Conservation (phyloP, 2,888 invertebrate genomes). For the Troilus luridus region DNA sequence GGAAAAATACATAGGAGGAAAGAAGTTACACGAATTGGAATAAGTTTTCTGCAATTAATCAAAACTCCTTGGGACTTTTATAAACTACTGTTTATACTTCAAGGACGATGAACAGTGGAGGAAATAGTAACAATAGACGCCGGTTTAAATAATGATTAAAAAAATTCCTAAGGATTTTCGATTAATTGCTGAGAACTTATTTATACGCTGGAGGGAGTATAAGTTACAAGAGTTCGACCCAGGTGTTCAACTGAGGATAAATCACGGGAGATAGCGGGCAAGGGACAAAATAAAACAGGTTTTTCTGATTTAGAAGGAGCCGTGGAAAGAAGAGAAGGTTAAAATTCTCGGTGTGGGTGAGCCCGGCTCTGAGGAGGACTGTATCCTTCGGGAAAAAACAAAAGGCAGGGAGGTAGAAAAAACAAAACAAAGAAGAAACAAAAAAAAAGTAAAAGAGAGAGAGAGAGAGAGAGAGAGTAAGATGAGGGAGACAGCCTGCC, state of each 20-base stretch:
- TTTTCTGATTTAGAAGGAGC: constrained; percentile 22
- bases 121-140: no score
- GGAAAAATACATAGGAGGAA: no score
- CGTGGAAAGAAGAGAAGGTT: not conserved
- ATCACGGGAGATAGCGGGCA: not conserved
- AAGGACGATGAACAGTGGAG: no score
- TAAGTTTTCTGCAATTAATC: no score
- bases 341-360: constrained; percentile 36
- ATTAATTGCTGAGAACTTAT: not conserved
- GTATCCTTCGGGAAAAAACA: constrained; percentile 2
- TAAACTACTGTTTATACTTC: no score
- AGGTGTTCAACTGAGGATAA: not conserved
- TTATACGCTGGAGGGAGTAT: not conserved
- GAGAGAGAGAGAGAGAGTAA: not conserved
- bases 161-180: not conserved
- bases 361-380: not conserved
- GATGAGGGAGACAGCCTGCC: constrained; percentile 24
- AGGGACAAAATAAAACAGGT: not conserved
- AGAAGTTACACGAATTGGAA: no score
- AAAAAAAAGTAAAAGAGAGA: not conserved
- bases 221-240: not conserved
- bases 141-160: no score
- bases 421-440: constrained; percentile 20
- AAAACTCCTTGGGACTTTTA: no score
- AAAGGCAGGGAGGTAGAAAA: constrained; percentile 37